Evolutionary conservation across 1,140 invertebrate genomes (phyloP), one percentile per base, ranked within the genome.

Genomic region (Zaprionus vittiger): DNA sequence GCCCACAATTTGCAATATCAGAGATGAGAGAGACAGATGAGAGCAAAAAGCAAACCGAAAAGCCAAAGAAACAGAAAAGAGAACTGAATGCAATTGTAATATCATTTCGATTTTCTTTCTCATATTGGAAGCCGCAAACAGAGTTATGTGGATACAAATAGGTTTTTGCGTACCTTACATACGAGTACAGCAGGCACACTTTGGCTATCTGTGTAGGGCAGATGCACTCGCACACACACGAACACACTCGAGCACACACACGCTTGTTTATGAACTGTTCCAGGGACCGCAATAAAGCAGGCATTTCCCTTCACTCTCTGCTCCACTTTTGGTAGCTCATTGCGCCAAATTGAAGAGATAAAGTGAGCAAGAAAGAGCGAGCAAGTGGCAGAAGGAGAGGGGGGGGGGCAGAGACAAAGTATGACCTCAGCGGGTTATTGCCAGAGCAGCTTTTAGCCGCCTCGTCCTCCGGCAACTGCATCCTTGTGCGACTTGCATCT

Each of bases 211-310:
- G 62, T 55, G 62, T 55, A 12, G 34, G 47, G 17, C 52, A 61
- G 26, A 44, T 57, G 55, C 44, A 67, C 64, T 54, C 14, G 12
- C 54, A 60, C 60, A 17, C 56, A 60, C 26, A 37, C 37, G 34
- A 31, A 5, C 6, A 61, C 31, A 56, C 17, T 38, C 47, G 37
- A 34, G 11, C 56, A 9, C 49, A 37, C 62, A 77, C 61, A 62
- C 61, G 49, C 71, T 87, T 87, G 81, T 89, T 89, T 87, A 87
- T 89, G 81, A 87, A 89, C 84, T 80, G 67, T 73, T 89, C 79
- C 75, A 81, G 78, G 74, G 77, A 81, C 84, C 84, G 84, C 84
- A 87, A 89, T 87, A 87, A 87, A 87, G 81, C 81, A 77, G 78
- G 78, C 67, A 77, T 81, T 79, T 77, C 65, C 69, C 81, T 60